Evolutionary conservation across 2,888 invertebrate species (phyloP).

Genomic region (Eustalomyia histrio): DNA sequence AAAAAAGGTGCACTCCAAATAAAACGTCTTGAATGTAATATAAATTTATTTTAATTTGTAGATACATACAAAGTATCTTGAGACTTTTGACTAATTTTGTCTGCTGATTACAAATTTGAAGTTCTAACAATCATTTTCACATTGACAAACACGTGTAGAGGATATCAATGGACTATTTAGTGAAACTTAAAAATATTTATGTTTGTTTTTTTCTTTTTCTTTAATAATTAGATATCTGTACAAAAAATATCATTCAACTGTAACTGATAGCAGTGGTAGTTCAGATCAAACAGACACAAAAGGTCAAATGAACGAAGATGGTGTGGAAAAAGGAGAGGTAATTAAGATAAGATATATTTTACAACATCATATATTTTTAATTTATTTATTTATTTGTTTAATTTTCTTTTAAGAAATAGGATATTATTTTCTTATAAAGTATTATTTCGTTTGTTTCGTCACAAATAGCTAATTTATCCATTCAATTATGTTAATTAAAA

Average conservation of each 20-base stretch:
- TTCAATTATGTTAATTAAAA: constrained; percentile 28
- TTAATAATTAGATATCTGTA: constrained; percentile 67
- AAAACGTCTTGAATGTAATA: no score
- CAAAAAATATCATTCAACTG: constrained; percentile 67
- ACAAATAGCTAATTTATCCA: constrained; percentile 3
- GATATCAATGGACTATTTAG: background rate
- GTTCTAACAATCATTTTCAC: background rate
- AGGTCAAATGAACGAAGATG: constrained; percentile 69
- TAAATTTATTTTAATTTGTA: no score
- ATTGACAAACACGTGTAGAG: constrained; percentile 2
- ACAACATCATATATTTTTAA: background rate
- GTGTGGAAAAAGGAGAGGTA: constrained; percentile 71
- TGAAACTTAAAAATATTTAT: background rate
- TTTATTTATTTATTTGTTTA: background rate
- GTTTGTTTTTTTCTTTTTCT: constrained; percentile 12
- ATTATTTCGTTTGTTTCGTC: background rate
- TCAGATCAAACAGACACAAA: constrained; percentile 68
- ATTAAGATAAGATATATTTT: constrained; percentile 26
- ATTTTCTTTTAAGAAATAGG: constrained; percentile 8
- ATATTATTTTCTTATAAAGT: background rate
- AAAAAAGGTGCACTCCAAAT: no score
- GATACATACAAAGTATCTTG: no score
- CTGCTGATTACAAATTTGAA: background rate
- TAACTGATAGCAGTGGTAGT: constrained; percentile 66
- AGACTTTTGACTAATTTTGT: background rate